Conservation (phyloP, 2,797 vertebrate species). For the Melanotaenia parkinsoni region DNA sequence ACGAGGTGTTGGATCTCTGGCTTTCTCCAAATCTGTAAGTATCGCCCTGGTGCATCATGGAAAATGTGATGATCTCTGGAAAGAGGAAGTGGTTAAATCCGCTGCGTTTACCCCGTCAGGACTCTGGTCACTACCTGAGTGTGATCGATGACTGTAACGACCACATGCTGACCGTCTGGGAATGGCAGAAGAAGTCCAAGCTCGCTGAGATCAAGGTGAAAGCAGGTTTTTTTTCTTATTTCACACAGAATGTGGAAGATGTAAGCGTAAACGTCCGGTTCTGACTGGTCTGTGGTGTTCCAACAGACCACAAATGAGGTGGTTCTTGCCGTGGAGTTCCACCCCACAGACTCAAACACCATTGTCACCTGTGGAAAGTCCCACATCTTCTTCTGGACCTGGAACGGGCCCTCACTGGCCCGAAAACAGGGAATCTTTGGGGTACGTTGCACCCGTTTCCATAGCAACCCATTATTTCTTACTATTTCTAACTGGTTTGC, state of each 20-base stretch:
- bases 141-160: constrained; percentile 98
- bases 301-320: constrained; percentile 95
- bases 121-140: constrained; percentile 93
- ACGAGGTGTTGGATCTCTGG: constrained; percentile 93
- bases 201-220: constrained; percentile 96
- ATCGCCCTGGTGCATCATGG: constrained; percentile 5
- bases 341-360: constrained; percentile 93
- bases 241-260: neutral
- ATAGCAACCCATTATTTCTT: neutral
- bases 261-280: neutral
- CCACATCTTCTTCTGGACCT: constrained; percentile 99
- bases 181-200: constrained; percentile 96
- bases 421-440: constrained; percentile 98
- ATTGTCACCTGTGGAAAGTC: constrained; percentile 98
- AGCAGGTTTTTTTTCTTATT: neutral
- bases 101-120: constrained; percentile 73
- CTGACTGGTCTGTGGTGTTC: neutral
- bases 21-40: constrained; percentile 97
- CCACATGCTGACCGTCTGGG: constrained; percentile 98
- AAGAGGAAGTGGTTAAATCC: neutral
- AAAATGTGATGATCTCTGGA: constrained; percentile 3
- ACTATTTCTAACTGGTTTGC: too few species aligned
- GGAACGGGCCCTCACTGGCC: constrained; percentile 91
- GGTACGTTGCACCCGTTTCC: constrained; percentile 76
- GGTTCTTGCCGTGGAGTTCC: constrained; percentile 94